These are phyloP conservation scores for Ictalurus furcatus DNA, from an alignment of 2,113 vertebrate genomes.

Conservation along the genomic window DNA sequence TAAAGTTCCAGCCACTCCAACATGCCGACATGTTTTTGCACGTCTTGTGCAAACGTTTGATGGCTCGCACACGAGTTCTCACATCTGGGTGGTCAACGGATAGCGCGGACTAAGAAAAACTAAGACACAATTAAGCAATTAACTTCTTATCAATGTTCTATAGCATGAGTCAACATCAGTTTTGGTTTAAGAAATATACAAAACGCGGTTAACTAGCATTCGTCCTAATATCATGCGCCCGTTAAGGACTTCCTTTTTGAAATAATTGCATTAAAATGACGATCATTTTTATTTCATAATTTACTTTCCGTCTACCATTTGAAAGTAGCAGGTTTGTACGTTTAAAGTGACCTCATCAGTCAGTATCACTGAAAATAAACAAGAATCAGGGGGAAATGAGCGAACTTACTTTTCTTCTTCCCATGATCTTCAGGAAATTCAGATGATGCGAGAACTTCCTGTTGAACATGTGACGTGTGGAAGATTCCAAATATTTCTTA, in stretches of 20 bases:
- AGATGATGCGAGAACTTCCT: neutral
- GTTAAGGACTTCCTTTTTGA: neutral
- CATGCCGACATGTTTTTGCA: slow-evolving; percentile 24
- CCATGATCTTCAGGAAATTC: neutral
- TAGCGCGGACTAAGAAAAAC: too few species aligned
- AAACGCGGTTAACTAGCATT: neutral
- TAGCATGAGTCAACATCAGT: neutral
- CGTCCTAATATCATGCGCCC: neutral
- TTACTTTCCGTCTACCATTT: neutral
- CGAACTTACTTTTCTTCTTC: neutral
- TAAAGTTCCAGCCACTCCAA: slow-evolving; percentile 21
- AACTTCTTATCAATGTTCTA: neutral
- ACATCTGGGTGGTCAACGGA: slow-evolving; percentile 40
- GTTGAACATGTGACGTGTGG: neutral
- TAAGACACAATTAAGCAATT: neutral
- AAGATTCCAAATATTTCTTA: neutral
- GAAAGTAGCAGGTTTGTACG: neutral
- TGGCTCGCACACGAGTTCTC: slow-evolving; percentile 15
- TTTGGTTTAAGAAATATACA: neutral
- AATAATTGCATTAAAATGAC: neutral
- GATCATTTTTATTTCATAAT: neutral
- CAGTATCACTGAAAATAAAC: neutral
- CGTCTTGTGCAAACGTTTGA: neutral
- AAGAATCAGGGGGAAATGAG: neutral
- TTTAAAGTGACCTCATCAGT: neutral